Conservation (phyloP, 1,140 invertebrate species). For the Arctopsyche grandis region DNA sequence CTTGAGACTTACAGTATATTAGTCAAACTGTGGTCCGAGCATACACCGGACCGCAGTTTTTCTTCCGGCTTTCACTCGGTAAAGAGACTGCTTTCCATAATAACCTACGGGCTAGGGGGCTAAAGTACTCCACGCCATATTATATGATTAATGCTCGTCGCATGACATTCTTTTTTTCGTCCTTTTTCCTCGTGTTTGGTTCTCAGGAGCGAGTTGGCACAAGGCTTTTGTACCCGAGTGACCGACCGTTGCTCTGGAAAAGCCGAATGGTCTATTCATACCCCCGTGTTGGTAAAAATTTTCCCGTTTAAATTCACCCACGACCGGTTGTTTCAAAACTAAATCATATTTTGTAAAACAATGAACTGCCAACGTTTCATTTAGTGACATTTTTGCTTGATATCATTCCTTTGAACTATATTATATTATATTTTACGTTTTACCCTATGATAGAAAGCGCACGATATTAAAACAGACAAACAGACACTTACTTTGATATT, state of each 20-base stretch:
- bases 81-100: slow-evolving; percentile 32
- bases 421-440: no score
- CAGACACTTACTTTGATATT: no score
- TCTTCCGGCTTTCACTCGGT: not conserved
- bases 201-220: not conserved
- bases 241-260: not conserved
- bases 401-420: no score
- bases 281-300: no score
- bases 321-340: no score
- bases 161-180: slow-evolving; percentile 28
- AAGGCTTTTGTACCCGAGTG: not conserved
- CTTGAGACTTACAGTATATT: not conserved
- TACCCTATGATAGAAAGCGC: no score
- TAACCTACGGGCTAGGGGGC: not conserved
- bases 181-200: not conserved
- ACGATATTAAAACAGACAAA: no score
- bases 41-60: not conserved
- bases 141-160: slow-evolving; percentile 45
- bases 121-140: slow-evolving; percentile 25
- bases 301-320: no score
- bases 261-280: not conserved
- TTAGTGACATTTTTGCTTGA: no score
- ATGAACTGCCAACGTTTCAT: no score
- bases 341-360: no score
- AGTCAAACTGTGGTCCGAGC: not conserved